phyloP scores from a whole-genome alignment of 1,140 invertebrate species.

The Zaprionus gabonicus region DNA sequence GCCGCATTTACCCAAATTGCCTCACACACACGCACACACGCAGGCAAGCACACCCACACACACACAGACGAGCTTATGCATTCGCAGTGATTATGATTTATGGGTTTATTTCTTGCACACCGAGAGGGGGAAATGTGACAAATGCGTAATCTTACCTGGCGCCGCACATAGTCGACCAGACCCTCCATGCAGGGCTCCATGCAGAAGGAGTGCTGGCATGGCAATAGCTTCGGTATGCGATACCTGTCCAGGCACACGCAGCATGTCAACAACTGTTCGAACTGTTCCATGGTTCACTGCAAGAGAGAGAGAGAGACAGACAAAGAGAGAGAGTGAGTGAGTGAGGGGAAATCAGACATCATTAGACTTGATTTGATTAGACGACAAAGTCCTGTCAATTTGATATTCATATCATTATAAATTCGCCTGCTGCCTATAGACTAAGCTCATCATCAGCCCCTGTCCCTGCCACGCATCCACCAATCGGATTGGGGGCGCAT shows the following conservation, averaged over 20 bases:
- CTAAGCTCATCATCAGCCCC: conserved; percentile 70
- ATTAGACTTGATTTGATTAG: conserved; percentile 78
- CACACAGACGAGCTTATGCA: conserved; percentile 33
- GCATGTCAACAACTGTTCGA: conserved; percentile 98
- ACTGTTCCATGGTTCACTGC: conserved; percentile 93
- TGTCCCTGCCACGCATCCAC: conserved; percentile 14
- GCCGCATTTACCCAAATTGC: conserved; percentile 54
- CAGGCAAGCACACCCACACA: neutral
- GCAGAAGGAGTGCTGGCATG: conserved; percentile 99
- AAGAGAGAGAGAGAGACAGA: conserved; percentile 15
- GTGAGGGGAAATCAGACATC: conserved; percentile 48
- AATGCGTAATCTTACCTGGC: conserved; percentile 88
- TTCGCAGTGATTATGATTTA: conserved; percentile 54
- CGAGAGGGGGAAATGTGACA: conserved; percentile 10
- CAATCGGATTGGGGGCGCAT: conserved; percentile 66
- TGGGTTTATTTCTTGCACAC: conserved; percentile 23
- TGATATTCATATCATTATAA: conserved; percentile 83
- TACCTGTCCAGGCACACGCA: conserved; percentile 99
- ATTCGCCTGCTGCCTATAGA: conserved; percentile 49
- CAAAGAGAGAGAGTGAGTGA: neutral
- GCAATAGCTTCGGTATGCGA: conserved; percentile 97
- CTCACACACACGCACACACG: conserved; percentile 1
- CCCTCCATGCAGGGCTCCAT: conserved; percentile 99
- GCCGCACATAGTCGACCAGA: conserved; percentile 96
- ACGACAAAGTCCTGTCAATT: conserved; percentile 73